Evolutionary conservation across 2,888 invertebrate species (phyloP).

Genomic region (Leptopterna dolabrata): DNA sequence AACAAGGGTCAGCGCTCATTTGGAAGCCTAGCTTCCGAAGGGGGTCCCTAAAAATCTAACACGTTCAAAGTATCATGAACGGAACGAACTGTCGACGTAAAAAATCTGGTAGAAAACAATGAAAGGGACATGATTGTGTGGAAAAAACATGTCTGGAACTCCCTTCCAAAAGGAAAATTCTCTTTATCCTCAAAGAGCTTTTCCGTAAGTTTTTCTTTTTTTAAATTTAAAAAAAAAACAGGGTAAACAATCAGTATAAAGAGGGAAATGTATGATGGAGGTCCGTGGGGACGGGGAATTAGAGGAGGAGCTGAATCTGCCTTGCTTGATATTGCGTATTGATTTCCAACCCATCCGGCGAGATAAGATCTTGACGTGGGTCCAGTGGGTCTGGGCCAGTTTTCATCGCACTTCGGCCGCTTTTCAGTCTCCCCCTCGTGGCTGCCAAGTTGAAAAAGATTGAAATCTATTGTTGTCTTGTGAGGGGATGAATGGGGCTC

Average conservation of each 20-base stretch:
- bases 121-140: too few species aligned
- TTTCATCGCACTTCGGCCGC: background rate
- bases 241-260: background rate
- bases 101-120: too few species aligned
- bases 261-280: background rate
- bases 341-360: background rate
- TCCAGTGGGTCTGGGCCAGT: background rate
- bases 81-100: too few species aligned
- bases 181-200: background rate
- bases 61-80: too few species aligned
- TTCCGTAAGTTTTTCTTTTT: too few species aligned
- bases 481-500: background rate
- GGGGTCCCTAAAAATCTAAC: too few species aligned
- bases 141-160: too few species aligned
- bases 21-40: too few species aligned
- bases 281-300: background rate
- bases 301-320: background rate
- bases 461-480: background rate
- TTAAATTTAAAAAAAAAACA: background rate
- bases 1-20: too few species aligned
- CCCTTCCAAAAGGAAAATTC: too few species aligned
- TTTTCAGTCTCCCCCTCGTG: too few species aligned
- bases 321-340: background rate
- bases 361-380: slow-evolving; percentile 25
- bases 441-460: background rate